Evolutionary conservation across 2,888 invertebrate species (phyloP).

Genomic region (Gymnocheta viridis): DNA sequence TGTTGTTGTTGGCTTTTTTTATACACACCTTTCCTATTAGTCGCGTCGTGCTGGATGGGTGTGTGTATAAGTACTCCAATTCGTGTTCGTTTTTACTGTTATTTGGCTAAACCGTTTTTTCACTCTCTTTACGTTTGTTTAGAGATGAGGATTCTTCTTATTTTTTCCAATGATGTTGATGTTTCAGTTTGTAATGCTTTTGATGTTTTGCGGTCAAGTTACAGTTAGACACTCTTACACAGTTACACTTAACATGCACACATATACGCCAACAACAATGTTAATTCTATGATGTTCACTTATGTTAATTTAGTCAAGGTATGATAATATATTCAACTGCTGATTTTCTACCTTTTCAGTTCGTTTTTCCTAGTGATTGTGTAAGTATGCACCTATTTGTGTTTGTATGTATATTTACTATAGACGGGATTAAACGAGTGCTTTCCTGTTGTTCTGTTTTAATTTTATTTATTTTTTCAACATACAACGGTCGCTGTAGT

Average conservation of each 20-base stretch:
- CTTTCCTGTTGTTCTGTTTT: constrained; percentile 38
- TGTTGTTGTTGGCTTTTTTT: background rate
- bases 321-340: constrained; percentile 57
- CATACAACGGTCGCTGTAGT: constrained; percentile 35
- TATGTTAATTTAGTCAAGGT: constrained; percentile 67
- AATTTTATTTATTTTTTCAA: constrained; percentile 12
- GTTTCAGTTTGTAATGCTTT: constrained; percentile 65
- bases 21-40: background rate
- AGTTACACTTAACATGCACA: constrained; percentile 3
- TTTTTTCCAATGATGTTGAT: constrained; percentile 55
- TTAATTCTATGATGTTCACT: constrained; percentile 61
- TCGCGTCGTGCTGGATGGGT: background rate
- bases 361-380: constrained; percentile 14
- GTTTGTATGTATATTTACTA: constrained; percentile 20
- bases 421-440: constrained; percentile 50
- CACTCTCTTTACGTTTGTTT: constrained; percentile 33
- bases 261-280: constrained; percentile 37
- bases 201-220: constrained; percentile 69
- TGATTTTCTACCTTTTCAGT: constrained; percentile 20
- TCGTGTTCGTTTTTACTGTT: constrained; percentile 4
- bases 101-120: constrained; percentile 51
- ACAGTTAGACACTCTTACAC: constrained; percentile 56
- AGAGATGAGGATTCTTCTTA: constrained; percentile 37
- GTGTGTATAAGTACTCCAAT: background rate
- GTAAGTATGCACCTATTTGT: background rate